Percentiles rank a stretch among this genome's conserved stretches.
These are phyloP conservation scores for Polydrusus tereticollis DNA, from an alignment of 2,888 invertebrate genomes.

Conservation along the genomic window DNA sequence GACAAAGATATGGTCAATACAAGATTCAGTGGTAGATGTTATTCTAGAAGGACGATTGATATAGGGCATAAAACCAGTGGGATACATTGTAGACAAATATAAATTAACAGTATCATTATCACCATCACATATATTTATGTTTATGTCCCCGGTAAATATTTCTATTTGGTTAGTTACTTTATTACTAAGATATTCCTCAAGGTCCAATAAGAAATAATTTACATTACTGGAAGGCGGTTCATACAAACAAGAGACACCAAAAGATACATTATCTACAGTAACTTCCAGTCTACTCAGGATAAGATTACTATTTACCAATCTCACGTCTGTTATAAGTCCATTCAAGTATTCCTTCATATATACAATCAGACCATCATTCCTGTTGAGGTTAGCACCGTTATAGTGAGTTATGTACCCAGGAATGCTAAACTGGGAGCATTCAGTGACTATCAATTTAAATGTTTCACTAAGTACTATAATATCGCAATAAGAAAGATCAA, in stretches of 20 bases:
- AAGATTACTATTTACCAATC: neutral
- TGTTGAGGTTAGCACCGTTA: neutral
- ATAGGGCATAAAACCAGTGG: neutral
- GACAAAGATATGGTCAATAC: neutral
- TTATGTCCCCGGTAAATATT: neutral
- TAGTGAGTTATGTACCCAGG: neutral
- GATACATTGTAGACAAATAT: neutral
- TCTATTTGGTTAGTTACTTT: neutral
- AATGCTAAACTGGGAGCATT: slow-evolving; percentile 16
- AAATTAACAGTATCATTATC: neutral
- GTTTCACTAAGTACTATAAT: slow-evolving; percentile 11
- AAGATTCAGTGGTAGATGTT: neutral
- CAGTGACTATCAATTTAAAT: neutral
- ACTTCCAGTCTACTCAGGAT: neutral
- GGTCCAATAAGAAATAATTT: neutral
- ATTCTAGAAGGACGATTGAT: neutral
- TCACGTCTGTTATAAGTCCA: neutral
- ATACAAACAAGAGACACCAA: neutral
- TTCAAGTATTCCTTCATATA: neutral
- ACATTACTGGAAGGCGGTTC: neutral
- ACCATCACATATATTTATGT: neutral
- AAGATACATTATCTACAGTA: neutral
- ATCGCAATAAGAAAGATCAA: slow-evolving; percentile 22
- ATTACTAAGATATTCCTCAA: neutral
- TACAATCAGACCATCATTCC: neutral